Conservation (phyloP, 2,797 vertebrate species). For the Lithobates pipiens region DNA sequence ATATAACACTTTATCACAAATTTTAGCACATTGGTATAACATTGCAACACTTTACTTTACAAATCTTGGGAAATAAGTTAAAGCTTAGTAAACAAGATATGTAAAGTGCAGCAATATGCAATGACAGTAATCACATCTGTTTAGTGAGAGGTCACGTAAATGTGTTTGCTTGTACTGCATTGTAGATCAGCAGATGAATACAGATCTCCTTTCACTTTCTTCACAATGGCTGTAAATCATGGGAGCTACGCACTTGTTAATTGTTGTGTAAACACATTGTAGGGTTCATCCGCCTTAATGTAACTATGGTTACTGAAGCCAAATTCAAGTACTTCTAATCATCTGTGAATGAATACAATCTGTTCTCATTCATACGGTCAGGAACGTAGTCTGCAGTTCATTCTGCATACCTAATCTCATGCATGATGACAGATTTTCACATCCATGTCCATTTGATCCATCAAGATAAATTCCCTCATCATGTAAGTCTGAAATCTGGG, state of each 20-base stretch:
- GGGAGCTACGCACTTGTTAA: neutral
- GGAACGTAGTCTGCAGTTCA: neutral
- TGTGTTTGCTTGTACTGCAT: neutral
- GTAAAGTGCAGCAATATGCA: neutral
- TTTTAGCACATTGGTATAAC: neutral
- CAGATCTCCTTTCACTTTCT: neutral
- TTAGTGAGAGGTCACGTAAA: neutral
- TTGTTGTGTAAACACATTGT: neutral
- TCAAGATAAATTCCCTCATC: neutral
- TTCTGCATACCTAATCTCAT: neutral
- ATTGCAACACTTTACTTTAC: neutral
- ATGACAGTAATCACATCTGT: neutral
- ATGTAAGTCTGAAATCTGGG: neutral
- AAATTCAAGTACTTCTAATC: slow-evolving; percentile 4
- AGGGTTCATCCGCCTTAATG: neutral
- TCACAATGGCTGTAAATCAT: neutral
- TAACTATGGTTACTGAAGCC: neutral
- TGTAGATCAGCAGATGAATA: neutral
- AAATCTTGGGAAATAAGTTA: too few species aligned
- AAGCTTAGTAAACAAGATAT: too few species aligned
- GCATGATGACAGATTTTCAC: neutral
- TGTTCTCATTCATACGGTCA: neutral
- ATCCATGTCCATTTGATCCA: neutral
- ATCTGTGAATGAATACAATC: neutral
- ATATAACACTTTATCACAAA: too few species aligned